Base-by-base conservation (phyloP, 2,113 vertebrate genomes). In the Dicerorhinus sumatrensis region DNA sequence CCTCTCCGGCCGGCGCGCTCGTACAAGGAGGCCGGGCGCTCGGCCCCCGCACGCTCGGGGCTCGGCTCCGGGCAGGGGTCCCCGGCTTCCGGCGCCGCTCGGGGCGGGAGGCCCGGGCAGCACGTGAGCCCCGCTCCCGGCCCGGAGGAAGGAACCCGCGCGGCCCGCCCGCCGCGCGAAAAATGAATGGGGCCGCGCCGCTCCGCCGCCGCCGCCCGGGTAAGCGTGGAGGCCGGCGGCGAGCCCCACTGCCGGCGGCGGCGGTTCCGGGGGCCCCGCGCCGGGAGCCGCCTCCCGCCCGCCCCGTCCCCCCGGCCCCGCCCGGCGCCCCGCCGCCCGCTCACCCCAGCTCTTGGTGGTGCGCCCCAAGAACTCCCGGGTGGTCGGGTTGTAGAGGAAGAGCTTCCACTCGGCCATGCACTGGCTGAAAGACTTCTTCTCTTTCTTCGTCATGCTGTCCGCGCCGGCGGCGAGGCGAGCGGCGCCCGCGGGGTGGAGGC, bases 311-410 rank as follows among this genome's bases (percentile, higher is more conserved):
- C 33, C 54, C 67, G 36, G 29, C 69, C 73, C 51, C 69, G 82
- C 69, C 63, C 51, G 54, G 79, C 60, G 8, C 29, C 14, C 63
- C 14, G 51, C 72, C 87, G 54, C 95, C 77, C 83, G 91, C 93
- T 94, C 99, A 99, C 99, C 99, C 99, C 99, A 99, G 99, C 99
- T 99, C 98, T 99, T 99, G 98, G 99, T 99, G 63, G 99, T 99
- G 97, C 99, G 99, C 97, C 99, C 99, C 98, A 99, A 96, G 97
- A 99, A 97, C 98, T 99, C 99, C 90, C 99, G 99, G 96, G 98
- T 99, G 96, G 97, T 98, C 88, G 99, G 99, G 98, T 99, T 99
- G 98, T 99, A 99, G 97, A 99, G 90, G 98, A 99, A 99, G 97
- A 99, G 99, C 98, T 99, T 99, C 99, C 99, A 99, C 96, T 98